A percentile compares a stretch with the other conserved stretches of the same genome.
Conservation (phyloP, 2,113 vertebrate species). For the Leucoraja erinaceus region DNA sequence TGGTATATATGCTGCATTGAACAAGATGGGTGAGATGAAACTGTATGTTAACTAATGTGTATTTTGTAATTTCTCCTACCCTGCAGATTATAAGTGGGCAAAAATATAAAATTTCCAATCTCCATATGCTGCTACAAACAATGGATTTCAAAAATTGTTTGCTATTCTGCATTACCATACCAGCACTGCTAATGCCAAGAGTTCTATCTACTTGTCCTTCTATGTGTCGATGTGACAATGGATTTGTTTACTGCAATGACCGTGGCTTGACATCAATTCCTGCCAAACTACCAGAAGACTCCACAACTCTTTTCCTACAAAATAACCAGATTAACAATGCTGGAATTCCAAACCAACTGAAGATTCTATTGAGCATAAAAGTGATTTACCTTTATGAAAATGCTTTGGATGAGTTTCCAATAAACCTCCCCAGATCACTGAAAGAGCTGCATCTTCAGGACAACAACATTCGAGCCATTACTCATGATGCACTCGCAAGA, state of each 20-base stretch:
- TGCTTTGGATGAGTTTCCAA: constrained; percentile 77
- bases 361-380: constrained; percentile 61
- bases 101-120: not conserved
- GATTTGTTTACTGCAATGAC: constrained; percentile 93
- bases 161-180: not conserved
- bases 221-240: constrained; percentile 80
- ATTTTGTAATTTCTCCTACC: not conserved
- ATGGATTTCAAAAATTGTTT: not conserved
- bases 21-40: not conserved
- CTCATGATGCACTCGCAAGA: constrained; percentile 69
- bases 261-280: constrained; percentile 81
- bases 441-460: constrained; percentile 90
- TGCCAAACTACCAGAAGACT: constrained; percentile 66
- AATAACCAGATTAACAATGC: constrained; percentile 89
- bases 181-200: constrained; percentile 54
- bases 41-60: not conserved
- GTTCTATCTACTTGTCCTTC: constrained; percentile 61
- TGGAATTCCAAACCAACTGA: constrained; percentile 72
- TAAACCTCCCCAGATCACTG: constrained; percentile 72
- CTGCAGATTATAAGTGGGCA: not conserved
- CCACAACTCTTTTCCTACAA: constrained; percentile 86
- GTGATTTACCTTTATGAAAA: constrained; percentile 93
- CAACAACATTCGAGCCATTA: constrained; percentile 81
- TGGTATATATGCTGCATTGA: not conserved
- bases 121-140: not conserved